Evolutionary conservation across 2,888 invertebrate species (phyloP).

Genomic region (Troides helena): DNA sequence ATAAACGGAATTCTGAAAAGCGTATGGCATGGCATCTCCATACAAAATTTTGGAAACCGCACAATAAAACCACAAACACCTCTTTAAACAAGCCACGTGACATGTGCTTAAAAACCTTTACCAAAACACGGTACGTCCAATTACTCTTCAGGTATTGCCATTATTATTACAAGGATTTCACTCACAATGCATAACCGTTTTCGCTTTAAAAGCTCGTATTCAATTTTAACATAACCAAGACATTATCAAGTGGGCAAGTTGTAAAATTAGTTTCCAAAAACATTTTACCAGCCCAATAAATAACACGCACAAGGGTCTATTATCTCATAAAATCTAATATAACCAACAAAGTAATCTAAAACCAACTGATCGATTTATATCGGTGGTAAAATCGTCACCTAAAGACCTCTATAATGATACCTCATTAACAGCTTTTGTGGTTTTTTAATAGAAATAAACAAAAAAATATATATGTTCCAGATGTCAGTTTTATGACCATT

Average conservation of each 20-base stretch:
- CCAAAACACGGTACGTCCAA: conserved; percentile 46
- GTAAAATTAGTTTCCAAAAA: conserved; percentile 33
- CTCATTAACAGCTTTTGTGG: conserved; percentile 53
- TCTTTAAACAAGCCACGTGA: conserved; percentile 65
- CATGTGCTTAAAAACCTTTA: conserved; percentile 57
- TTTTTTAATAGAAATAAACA: conserved; percentile 43
- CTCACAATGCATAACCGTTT: not conserved
- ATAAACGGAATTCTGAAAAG: conserved; percentile 60
- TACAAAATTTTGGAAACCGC: conserved; percentile 66
- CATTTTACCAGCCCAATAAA: conserved; percentile 56
- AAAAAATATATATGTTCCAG: conserved; percentile 16
- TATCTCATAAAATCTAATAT: conserved; percentile 48
- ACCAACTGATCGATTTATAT: conserved; percentile 59
- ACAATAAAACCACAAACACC: conserved; percentile 64
- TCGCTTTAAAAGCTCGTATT: not conserved
- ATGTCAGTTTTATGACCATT: conserved; percentile 10
- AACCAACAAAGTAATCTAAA: conserved; percentile 60
- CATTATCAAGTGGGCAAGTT: conserved; percentile 17
- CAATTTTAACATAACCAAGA: conserved; percentile 4
- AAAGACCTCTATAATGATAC: conserved; percentile 56
- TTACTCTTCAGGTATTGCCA: conserved; percentile 47
- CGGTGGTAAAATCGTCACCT: conserved; percentile 62
- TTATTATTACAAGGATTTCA: conserved; percentile 37
- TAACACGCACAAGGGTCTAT: conserved; percentile 48
- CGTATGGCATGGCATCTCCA: conserved; percentile 52